Base-by-base conservation (phyloP, 2,888 invertebrate species). In the Thymelicus sylvestris region DNA sequence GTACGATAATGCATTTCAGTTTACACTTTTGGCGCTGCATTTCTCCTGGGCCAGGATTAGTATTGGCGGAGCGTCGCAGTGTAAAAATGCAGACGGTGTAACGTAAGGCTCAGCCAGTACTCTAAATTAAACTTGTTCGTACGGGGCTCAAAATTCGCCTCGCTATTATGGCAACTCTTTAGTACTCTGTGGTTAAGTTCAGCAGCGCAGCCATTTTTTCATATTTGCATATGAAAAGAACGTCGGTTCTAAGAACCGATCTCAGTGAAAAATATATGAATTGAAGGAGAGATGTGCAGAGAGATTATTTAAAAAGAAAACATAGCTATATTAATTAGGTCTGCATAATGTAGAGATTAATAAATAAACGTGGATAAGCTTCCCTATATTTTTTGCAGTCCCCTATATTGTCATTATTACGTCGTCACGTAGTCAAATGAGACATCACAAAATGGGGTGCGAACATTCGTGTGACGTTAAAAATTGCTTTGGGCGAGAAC, bases 41-140 rank as follows among this genome's bases (percentile, higher is more conserved):
- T 73, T 70, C 66, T 61, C 60, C 24, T 59, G 44, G 5, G 44
- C 8, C 71, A 55, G 44, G 65, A 72, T 61, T 67, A 74, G 72
- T 72, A 75, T 73, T 75, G 74, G 67, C 71, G 74, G 73, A 75
- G 77, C 73, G 76, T 75, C 77, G 63, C 38, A 60, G 67, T 73
- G 67, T 67, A 64, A 69, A 69, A 69, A 69, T 67, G 66, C 71
- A 68, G 63, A 68, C 68, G 39, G 68, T 61, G 68, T 67, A 31
- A n/a, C 63, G 6, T 31, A 10, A 38, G 8, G 47, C 62, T 44
- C 15, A 55, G 15, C 57, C 66, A 31, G 19, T 38, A 55, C 47
- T 15, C 55, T 24, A 55, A 55, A 24, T 52, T 52, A 61, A 44
- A 52, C n/a, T 68, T 38, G 63, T 57, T 57, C 57, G 67, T 38